These are phyloP conservation scores for Megalurothrips usitatus DNA, from an alignment of 2,888 invertebrate genomes.

Conservation along the genomic window DNA sequence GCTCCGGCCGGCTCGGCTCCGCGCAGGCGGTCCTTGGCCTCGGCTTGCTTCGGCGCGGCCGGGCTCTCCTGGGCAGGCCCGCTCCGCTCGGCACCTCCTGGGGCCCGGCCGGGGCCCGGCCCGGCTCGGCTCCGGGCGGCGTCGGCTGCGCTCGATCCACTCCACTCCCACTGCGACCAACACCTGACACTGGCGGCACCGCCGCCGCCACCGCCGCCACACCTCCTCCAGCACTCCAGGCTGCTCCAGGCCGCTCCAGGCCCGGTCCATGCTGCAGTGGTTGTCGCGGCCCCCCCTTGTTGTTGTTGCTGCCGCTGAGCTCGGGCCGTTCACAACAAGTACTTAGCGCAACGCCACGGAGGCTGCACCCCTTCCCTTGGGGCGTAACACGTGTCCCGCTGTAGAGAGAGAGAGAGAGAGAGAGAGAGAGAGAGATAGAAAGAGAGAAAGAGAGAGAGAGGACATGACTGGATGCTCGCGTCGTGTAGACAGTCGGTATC, in stretches of 20 bases:
- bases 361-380: too few relatives aligned
- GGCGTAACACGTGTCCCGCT: too few relatives aligned
- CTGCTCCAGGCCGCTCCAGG: not conserved
- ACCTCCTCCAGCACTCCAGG: not conserved
- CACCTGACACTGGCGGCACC: not conserved
- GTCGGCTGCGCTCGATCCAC: not conserved
- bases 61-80: not conserved
- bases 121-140: not conserved
- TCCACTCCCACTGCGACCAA: not conserved
- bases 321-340: not conserved
- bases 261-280: not conserved
- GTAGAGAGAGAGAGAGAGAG: too few relatives aligned
- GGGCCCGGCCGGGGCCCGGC: not conserved
- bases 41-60: not conserved
- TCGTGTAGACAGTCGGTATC: too few relatives aligned
- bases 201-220: not conserved
- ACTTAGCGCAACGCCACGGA: not conserved
- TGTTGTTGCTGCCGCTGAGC: not conserved
- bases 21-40: not conserved
- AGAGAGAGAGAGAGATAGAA: too few relatives aligned
- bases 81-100: not conserved
- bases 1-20: conserved; percentile 20
- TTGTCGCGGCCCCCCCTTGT: not conserved
- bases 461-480: too few relatives aligned
- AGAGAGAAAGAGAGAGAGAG: too few relatives aligned